Evolutionary conservation across 2,113 vertebrate species (phyloP), one percentile per base, ranked within the genome.

Genomic region (Oncorhynchus mykiss): DNA sequence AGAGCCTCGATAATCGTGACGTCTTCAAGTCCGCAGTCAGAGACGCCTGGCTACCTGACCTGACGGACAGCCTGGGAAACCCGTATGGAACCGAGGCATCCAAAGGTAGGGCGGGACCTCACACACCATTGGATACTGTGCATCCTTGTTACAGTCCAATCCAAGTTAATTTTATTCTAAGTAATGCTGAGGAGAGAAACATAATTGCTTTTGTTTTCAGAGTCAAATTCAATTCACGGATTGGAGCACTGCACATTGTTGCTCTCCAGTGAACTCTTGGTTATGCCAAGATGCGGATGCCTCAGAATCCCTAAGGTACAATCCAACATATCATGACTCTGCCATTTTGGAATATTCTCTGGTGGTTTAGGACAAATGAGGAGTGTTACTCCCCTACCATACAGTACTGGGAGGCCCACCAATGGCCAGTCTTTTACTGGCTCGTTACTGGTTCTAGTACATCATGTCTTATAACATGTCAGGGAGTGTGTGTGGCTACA

Each of bases 21-120:
- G 89, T 99, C 48, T 97, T 92, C 13, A 99, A 99, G 88, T 99
- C 97, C 0, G 96, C 97, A 0, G 91, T 99, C 84, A 96, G 92
- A 67, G 97, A 99, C 0, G 96, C 96, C 74, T 99, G 97, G 97
- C 91, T 90, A 82, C 94, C 95, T 0, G 96, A 97, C 83, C 82
- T 95, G 90, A 93, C 89, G 2, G 95, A 97, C 89, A 88, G 93
- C 76, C 84, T 94, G n/a, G 93, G 95, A 60, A 95, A 94, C 76
- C 94, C 95, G 0, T 93, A 96, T 0, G 94, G 95, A 76, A 96
- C 97, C 0, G 97, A 99, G 85, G 93, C 97, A 57, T 98, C 97
- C 72, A 98, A 97, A 96, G 96, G 97, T 98, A 93, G 25, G 12
- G 71, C 49, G 45, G 49, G 16, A 64, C 84, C 60, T 67, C 57